phyloP scores from a whole-genome alignment of 2,113 vertebrate genomes.

The Sturnira hondurensis region DNA sequence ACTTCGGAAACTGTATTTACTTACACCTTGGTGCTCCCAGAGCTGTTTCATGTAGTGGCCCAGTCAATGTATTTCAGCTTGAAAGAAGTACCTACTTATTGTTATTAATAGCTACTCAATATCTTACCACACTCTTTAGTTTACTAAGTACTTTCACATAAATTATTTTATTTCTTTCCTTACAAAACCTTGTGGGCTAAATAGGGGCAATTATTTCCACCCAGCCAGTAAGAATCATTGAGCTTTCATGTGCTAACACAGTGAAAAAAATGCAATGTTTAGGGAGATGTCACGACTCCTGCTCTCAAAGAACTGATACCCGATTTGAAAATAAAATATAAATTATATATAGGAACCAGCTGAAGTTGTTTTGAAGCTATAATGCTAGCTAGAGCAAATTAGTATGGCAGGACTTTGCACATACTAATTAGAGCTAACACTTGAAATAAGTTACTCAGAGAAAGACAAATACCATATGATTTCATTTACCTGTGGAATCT shows the following conservation, averaged over 20 bases:
- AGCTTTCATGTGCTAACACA: not conserved
- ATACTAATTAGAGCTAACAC: not conserved
- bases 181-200: not conserved
- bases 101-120: not conserved
- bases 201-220: not conserved
- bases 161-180: not conserved
- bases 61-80: not conserved
- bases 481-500: not conserved
- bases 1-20: not conserved
- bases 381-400: not conserved
- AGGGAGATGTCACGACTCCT: not conserved
- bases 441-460: not conserved
- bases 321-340: not conserved
- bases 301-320: not conserved
- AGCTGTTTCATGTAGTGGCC: not conserved
- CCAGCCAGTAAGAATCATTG: not conserved
- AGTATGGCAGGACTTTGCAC: not conserved
- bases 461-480: not conserved
- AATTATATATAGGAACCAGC: not conserved
- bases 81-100: not conserved
- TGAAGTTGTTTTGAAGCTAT: not conserved
- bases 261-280: not conserved
- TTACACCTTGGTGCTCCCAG: not conserved
- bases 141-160: not conserved
- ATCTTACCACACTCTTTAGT: not conserved